Conservation (phyloP, 2,113 vertebrate species). For the Aix galericulata region DNA sequence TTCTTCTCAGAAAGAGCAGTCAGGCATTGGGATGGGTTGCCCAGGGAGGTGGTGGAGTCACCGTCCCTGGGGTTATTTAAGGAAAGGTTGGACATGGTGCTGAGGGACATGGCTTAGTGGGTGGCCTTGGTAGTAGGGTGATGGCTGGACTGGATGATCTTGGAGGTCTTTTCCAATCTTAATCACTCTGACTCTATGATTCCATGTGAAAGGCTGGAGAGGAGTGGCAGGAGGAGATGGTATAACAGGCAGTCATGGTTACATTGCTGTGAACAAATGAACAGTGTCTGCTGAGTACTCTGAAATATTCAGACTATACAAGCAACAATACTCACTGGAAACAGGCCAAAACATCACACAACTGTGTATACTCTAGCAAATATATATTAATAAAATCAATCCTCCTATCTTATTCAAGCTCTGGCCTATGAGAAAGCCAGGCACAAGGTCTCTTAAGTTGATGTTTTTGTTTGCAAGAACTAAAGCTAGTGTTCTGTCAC, state of each 20-base stretch:
- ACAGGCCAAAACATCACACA: not conserved
- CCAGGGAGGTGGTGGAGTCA: no score
- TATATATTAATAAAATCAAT: not conserved
- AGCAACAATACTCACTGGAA: accelerated
- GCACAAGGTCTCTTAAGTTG: not conserved
- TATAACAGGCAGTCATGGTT: accelerated
- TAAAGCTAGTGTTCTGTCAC: not conserved
- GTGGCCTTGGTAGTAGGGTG: no score
- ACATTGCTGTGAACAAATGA: not conserved
- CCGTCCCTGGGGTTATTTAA: no score
- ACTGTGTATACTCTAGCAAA: not conserved
- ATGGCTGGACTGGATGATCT: no score
- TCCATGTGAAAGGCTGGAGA: accelerated
- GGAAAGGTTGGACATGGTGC: no score
- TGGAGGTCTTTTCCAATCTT: no score
- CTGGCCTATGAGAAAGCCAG: not conserved
- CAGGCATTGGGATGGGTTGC: no score
- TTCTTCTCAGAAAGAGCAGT: no score
- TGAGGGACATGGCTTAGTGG: no score
- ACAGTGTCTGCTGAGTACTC: accelerated
- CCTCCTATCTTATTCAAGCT: not conserved
- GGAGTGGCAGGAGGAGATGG: accelerated
- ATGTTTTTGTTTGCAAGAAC: not conserved
- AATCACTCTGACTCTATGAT: no score
- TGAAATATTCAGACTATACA: not conserved